Percentiles rank a stretch among this genome's conserved stretches.
These are phyloP conservation scores for Danio aesculapii DNA, from an alignment of 2,797 vertebrate genomes.

Conservation along the genomic window DNA sequence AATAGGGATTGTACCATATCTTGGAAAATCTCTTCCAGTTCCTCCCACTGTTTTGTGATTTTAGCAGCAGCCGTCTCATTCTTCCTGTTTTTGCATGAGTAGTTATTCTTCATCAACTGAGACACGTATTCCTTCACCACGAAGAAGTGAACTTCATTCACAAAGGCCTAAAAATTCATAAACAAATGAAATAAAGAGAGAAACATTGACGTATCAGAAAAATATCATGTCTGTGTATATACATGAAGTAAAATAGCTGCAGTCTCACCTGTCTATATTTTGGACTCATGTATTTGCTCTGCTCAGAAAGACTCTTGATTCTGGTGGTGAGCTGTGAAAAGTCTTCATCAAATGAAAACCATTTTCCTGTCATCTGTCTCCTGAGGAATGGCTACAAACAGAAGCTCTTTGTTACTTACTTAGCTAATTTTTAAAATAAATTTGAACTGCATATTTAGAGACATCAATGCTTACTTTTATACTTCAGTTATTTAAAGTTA, in stretches of 20 bases:
- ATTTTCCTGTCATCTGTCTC: constrained; percentile 84
- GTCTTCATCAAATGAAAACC: constrained; percentile 78
- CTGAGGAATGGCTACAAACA: constrained; percentile 74
- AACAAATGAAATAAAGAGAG: constrained; percentile 12
- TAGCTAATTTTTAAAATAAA: background rate
- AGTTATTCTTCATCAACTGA: constrained; percentile 73
- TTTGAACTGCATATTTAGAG: background rate
- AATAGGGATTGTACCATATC: constrained; percentile 79
- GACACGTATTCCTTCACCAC: constrained; percentile 83
- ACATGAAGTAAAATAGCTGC: background rate
- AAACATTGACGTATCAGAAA: constrained; percentile 5
- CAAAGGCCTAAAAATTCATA: constrained; percentile 75
- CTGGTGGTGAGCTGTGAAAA: constrained; percentile 70
- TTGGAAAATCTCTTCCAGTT: constrained; percentile 73
- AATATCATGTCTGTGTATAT: constrained; percentile 40
- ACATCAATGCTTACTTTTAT: background rate
- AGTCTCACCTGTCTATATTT: constrained; percentile 77
- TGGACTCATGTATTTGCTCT: constrained; percentile 77
- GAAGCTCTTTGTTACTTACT: background rate
- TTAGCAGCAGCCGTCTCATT: constrained; percentile 77
- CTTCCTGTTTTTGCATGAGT: constrained; percentile 73
- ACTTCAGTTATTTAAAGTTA: background rate
- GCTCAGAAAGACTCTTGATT: constrained; percentile 67
- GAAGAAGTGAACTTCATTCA: constrained; percentile 77
- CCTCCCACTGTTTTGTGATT: constrained; percentile 79